These are phyloP conservation scores for Rostratula benghalensis DNA, from an alignment of 2,113 vertebrate species.

Conservation along the genomic window DNA sequence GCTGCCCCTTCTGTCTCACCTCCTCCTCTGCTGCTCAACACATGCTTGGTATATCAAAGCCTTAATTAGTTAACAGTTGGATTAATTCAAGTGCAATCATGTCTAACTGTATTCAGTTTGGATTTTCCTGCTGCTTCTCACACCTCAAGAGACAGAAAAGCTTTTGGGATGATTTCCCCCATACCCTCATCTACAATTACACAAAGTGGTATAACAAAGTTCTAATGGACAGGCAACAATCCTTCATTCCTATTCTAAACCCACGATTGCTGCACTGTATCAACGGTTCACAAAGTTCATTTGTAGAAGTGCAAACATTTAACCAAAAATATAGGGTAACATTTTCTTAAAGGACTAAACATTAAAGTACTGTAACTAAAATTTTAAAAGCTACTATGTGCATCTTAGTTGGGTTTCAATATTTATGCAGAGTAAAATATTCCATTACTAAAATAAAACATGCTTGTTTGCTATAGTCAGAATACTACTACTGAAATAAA, in stretches of 20 bases:
- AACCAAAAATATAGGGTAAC: neutral
- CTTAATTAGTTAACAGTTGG: neutral
- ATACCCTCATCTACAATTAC: rapidly evolving
- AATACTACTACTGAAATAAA: neutral
- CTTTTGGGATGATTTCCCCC: neutral
- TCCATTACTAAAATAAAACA: neutral
- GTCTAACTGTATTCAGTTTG: neutral
- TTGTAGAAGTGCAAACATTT: neutral
- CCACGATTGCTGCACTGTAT: neutral
- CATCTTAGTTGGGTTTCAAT: neutral
- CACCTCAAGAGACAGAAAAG: neutral
- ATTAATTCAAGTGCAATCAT: neutral
- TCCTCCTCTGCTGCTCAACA: rapidly evolving
- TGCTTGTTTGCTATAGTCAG: neutral
- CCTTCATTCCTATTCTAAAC: neutral
- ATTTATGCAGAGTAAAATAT: neutral
- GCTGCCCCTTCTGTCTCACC: neutral
- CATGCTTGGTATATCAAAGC: neutral
- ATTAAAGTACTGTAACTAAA: neutral
- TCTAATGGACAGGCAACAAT: neutral
- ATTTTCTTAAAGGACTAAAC: neutral
- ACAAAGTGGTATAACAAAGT: neutral
- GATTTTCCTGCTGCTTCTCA: neutral
- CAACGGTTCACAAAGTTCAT: neutral
- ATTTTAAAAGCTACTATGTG: neutral